Base-by-base conservation (phyloP, 1,140 invertebrate species). In the Drosophila ohnishii region DNA sequence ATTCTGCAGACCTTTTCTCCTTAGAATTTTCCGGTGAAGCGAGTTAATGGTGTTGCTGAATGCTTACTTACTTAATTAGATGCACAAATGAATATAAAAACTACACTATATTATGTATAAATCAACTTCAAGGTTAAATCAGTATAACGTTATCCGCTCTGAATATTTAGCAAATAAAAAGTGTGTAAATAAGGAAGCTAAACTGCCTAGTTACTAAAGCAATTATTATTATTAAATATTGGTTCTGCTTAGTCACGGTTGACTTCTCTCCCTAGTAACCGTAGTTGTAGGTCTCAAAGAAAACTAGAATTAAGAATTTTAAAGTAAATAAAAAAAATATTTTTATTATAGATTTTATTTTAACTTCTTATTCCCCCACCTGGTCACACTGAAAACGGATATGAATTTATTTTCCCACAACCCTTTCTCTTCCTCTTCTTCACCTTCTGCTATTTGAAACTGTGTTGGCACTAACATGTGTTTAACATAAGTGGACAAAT, bases 401-500 rank as follows among this genome's bases (percentile, higher is more conserved):
- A 13, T 14, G 0, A 16, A 19, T 16, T 39, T 6, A n/a, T 70
- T 53, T 53, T 70, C 64, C 34, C 50, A 57, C 66, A 70, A 47
- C 51, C 32, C 34, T 16, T 56, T 11, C 3, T 37, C 32, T 48
- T 50, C 10, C 30, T 19, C 32, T 30, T 28, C 19, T 30, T 13
- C 13, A 13, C 13, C 11, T 39, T 69, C 40, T 32, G 25, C 19
- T 40, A 37, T 48, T 50, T 34, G 44, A 50, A 40, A 32, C 60
- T 14, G 10, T 16, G 7, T 51, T 34, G 25, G 16, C 22, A 10
- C 35, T 34, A 58, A 75, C 73, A 75, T 75, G 39, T 75, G 73
- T 75, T 75, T 16, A 75, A 57, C 72, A 75, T 56, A 56, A 73
- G 66, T 28, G 40, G 40, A 30, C 16, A 61, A 53, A 63, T 58